Evolutionary conservation across 64 coral and sea anemone genomes (phyloP), one percentile per base, ranked within the genome.

Genomic region (Trachythela sp.): DNA sequence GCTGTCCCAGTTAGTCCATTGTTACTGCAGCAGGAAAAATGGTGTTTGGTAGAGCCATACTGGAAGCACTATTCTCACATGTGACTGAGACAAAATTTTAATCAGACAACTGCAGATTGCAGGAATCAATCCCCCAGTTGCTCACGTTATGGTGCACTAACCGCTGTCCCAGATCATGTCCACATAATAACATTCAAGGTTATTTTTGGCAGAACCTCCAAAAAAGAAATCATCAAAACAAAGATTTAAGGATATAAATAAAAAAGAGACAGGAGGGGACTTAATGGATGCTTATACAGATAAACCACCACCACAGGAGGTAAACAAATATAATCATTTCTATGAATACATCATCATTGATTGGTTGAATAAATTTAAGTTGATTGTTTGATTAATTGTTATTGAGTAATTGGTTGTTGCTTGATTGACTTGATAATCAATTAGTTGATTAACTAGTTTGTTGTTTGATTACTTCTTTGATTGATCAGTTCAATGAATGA

Each of bases 261-360:
- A 80, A 29, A 80, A 80, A 80, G 75, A 39, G 37, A 80, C 33
- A 15, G 75, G 37, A 80, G 75, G 75, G 8, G 75, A 80, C 30
- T 11, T 80, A 1, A 80, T 80, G 75, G 75, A 80, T 80, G 75
- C 75, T 1, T 80, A 80, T 80, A 80, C 75, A 36, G 75, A 80
- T 36, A 80, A 80, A 35, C 75, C 75, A 29, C 75, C 75, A 80
- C 75, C 75, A 80, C 68, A 27, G 13, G 75, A 80, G 75, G 75
- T 80, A 37, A 17, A 80, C 13, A 26, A 64, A 18, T 2, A 64
- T n/a, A 26, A 15, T 52, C 1, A 15, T 52, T 11, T 15, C 13
- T 52, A 52, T 15, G 0, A 27, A 64, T 1, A n/a, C 13, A 18
- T 18, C 22, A 64, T 5, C 56, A 64, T 64, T 52, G 1, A 15